These are phyloP conservation scores for Chromoteleia sp. DNA, from an alignment of 2,888 invertebrate genomes.

Conservation along the genomic window DNA sequence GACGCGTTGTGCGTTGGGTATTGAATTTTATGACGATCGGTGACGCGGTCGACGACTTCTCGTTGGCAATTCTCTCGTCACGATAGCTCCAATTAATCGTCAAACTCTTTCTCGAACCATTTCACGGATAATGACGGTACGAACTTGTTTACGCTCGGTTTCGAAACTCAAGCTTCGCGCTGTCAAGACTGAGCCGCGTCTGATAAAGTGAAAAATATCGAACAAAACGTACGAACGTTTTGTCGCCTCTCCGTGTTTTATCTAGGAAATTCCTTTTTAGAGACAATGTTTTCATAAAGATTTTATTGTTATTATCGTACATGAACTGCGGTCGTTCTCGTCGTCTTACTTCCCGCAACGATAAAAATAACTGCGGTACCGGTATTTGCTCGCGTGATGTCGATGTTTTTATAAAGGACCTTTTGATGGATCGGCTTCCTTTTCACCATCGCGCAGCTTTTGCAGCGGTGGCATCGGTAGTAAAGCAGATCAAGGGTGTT, in stretches of 20 bases:
- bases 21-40: constrained; percentile 58
- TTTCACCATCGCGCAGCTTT: too few relatives aligned
- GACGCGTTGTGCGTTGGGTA: constrained; percentile 40
- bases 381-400: not conserved
- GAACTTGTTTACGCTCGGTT: constrained; percentile 50
- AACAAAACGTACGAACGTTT: too few relatives aligned
- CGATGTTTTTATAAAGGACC: not conserved
- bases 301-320: too few relatives aligned
- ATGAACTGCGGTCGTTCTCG: too few relatives aligned
- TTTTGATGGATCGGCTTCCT: too few relatives aligned
- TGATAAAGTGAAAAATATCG: constrained; percentile 23
- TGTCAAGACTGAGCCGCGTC: constrained; percentile 36
- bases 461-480: too few relatives aligned
- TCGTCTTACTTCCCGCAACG: too few relatives aligned
- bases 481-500: too few relatives aligned
- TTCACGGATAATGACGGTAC: constrained; percentile 51
- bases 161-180: constrained; percentile 38
- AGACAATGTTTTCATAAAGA: not conserved
- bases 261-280: constrained; percentile 8
- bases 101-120: constrained; percentile 19
- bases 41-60: constrained; percentile 32
- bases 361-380: too few relatives aligned
- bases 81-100: constrained; percentile 53
- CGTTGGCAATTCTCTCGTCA: constrained; percentile 45
- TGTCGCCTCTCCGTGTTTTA: too few relatives aligned